phyloP scores from a whole-genome alignment of 2,113 vertebrate species.

The Cervus canadensis region DNA sequence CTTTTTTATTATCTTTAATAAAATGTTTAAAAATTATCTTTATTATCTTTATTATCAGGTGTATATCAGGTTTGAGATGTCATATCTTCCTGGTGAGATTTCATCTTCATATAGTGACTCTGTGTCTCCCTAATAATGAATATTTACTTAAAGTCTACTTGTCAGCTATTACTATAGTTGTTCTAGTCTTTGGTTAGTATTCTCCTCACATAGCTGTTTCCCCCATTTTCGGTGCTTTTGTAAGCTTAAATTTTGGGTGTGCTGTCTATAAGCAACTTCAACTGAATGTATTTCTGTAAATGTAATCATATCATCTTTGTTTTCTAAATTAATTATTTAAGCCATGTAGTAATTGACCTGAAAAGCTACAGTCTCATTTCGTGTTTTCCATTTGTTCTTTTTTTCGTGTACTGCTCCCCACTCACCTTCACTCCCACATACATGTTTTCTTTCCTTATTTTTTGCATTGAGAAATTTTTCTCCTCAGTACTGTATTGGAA shows the following conservation, averaged over 20 bases:
- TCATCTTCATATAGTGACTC: not conserved
- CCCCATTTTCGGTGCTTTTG: not conserved
- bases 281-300: not conserved
- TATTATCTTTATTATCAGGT: not conserved
- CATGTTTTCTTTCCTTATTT: not conserved
- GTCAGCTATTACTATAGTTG: not conserved
- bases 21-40: too few relatives aligned
- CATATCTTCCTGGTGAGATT: not conserved
- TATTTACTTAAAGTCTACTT: not conserved
- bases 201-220: not conserved
- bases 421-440: too few relatives aligned
- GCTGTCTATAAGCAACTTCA: not conserved
- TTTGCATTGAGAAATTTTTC: not conserved
- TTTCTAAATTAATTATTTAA: not conserved
- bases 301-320: not conserved
- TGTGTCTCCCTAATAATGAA: not conserved
- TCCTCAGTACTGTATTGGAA: not conserved
- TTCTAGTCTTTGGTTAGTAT: not conserved
- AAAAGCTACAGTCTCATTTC: not conserved
- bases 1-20: not conserved
- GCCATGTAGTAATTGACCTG: not conserved
- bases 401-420: not conserved
- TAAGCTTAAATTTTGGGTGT: not conserved
- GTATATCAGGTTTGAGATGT: not conserved
- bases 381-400: not conserved